A percentile compares a stretch with the other conserved stretches of the same genome.
Evolutionary conservation across 1,140 invertebrate species (phyloP).

Genomic region (Brachionus sp.): DNA sequence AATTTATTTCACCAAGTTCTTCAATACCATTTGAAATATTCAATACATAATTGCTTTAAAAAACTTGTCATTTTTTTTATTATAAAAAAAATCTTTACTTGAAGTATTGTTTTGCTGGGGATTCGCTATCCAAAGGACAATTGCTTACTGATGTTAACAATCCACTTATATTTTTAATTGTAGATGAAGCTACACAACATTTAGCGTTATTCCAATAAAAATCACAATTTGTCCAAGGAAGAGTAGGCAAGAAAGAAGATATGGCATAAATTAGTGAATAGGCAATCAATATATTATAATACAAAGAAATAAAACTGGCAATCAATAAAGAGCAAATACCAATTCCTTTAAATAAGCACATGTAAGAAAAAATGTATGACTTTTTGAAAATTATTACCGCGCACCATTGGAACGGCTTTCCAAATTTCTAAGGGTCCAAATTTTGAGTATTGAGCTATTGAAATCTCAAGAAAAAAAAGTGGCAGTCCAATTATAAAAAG

Average conservation of each 20-base stretch:
- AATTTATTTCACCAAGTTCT: slow-evolving; percentile 39
- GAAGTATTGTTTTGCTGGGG: slow-evolving; percentile 42
- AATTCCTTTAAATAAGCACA: neutral
- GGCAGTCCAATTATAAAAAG: slow-evolving; percentile 68
- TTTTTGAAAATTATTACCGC: slow-evolving; percentile 62
- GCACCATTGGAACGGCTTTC: slow-evolving; percentile 74
- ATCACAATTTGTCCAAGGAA: slow-evolving; percentile 70
- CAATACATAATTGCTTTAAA: slow-evolving; percentile 38
- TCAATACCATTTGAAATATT: slow-evolving; percentile 39
- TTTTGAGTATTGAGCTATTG: slow-evolving; percentile 73
- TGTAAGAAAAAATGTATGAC: neutral
- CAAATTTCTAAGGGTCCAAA: slow-evolving; percentile 74
- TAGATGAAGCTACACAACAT: neutral
- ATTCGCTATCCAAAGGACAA: slow-evolving; percentile 25
- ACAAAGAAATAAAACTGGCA: slow-evolving; percentile 40
- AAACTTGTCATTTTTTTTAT: neutral
- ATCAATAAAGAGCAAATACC: slow-evolving; percentile 16
- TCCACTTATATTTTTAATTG: neutral
- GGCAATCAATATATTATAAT: slow-evolving; percentile 47
- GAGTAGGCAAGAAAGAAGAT: slow-evolving; percentile 63
- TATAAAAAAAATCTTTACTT: neutral
- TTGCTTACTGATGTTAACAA: neutral
- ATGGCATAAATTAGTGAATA: slow-evolving; percentile 46
- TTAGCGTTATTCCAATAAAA: slow-evolving; percentile 35
- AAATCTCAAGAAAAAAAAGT: slow-evolving; percentile 71